These are phyloP conservation scores for Arrhamphus sclerolepis DNA, from an alignment of 2,797 vertebrate genomes.

Conservation along the genomic window DNA sequence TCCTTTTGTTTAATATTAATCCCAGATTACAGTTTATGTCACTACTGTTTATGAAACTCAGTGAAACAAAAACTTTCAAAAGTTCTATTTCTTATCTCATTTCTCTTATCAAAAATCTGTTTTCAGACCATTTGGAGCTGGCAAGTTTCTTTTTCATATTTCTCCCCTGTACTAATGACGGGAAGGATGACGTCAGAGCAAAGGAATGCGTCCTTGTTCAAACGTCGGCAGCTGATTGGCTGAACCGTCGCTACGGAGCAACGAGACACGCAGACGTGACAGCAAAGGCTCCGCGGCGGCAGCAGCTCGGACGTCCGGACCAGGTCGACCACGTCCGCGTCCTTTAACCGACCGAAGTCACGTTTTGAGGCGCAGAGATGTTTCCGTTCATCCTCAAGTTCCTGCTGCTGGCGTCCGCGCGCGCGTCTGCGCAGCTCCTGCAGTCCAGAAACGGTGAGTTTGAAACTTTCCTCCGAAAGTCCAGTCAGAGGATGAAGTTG, in stretches of 20 bases:
- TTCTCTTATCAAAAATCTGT: no score
- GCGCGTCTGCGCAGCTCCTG: not conserved
- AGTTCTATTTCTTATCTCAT: no score
- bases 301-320: no score
- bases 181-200: slow-evolving; percentile 49
- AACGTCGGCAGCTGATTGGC: slow-evolving; percentile 16
- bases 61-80: no score
- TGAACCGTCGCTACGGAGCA: slow-evolving; percentile 4
- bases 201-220: slow-evolving; percentile 27
- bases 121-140: no score
- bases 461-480: not conserved
- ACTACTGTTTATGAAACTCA: no score
- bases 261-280: not conserved
- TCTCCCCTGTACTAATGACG: not conserved
- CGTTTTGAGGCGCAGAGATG: slow-evolving; percentile 12
- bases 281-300: not conserved
- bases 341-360: no score
- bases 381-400: not conserved
- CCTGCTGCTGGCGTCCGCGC: slow-evolving; percentile 22
- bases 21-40: no score
- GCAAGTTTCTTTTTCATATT: no score
- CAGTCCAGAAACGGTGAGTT: slow-evolving; percentile 40
- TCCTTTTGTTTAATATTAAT: no score
- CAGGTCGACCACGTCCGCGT: no score
- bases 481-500: no score